A percentile compares a stretch with the other conserved stretches of the same genome.
Conservation (phyloP, 2,888 invertebrate species). For the Willowsia nigromaculata region DNA sequence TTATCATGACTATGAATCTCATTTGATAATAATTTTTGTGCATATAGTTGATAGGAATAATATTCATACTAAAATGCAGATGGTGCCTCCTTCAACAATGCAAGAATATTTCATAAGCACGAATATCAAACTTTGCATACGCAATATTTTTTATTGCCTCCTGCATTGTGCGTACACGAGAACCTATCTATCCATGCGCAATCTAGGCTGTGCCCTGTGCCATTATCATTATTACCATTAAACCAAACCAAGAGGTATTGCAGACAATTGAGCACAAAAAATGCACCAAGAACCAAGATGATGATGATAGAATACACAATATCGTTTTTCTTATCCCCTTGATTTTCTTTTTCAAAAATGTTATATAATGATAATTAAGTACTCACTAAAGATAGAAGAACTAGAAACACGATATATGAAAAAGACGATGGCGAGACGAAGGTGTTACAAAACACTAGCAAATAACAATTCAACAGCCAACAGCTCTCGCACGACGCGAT, state of each 20-base stretch:
- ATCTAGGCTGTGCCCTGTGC: not conserved
- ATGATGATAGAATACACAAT: not conserved
- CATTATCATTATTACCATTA: conserved; percentile 3
- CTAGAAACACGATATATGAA: not conserved
- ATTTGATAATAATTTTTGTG: no score
- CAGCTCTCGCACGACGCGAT: not conserved
- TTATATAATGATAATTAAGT: conserved; percentile 15
- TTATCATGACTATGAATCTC: no score
- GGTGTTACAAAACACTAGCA: not conserved
- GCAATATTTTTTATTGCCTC: conserved; percentile 24
- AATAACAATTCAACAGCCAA: not conserved
- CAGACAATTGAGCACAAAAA: conserved; percentile 32
- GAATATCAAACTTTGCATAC: conserved; percentile 5
- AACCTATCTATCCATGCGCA: not conserved
- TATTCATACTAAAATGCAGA: not conserved
- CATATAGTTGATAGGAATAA: not conserved
- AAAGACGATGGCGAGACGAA: not conserved
- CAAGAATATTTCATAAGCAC: conserved; percentile 19
- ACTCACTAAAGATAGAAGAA: not conserved
- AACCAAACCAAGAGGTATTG: conserved; percentile 7
- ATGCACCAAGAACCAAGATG: not conserved
- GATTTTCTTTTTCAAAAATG: not conserved
- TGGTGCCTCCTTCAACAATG: conserved; percentile 22
- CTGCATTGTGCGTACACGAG: not conserved
- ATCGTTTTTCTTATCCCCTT: not conserved